phyloP scores from a whole-genome alignment of 2,888 invertebrate species.

The Hypena proboscidalis region DNA sequence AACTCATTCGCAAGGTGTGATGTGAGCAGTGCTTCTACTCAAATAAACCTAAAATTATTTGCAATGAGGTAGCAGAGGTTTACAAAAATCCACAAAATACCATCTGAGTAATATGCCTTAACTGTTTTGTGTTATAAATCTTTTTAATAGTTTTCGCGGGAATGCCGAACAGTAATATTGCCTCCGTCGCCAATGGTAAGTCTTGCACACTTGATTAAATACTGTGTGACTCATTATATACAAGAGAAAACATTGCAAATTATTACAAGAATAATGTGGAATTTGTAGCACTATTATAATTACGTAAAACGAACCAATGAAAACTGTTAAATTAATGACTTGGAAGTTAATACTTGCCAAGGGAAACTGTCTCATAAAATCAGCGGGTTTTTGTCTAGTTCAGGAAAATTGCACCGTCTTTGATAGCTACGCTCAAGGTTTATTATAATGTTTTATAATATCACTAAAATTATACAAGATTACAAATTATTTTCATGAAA shows the following conservation, averaged over 20 bases:
- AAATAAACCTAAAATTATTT: slow-evolving; percentile 53
- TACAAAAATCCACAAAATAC: slow-evolving; percentile 53
- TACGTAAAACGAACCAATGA: slow-evolving; percentile 5
- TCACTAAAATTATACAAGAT: neutral
- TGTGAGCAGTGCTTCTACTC: slow-evolving; percentile 60
- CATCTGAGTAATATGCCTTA: slow-evolving; percentile 79
- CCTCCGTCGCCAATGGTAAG: slow-evolving; percentile 78
- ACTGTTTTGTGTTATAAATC: slow-evolving; percentile 66
- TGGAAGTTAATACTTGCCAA: slow-evolving; percentile 13
- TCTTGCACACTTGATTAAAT: slow-evolving; percentile 58
- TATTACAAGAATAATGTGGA: slow-evolving; percentile 1
- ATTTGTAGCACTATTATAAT: neutral
- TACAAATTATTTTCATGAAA: neutral
- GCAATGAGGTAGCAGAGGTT: slow-evolving; percentile 78
- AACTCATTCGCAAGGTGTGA: slow-evolving; percentile 57
- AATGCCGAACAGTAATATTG: slow-evolving; percentile 79
- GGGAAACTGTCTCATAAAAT: slow-evolving; percentile 8
- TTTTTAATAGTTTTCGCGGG: slow-evolving; percentile 63
- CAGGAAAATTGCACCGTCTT: slow-evolving; percentile 4
- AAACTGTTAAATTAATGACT: slow-evolving; percentile 3
- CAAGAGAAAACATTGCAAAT: slow-evolving; percentile 20
- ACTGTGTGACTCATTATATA: slow-evolving; percentile 52
- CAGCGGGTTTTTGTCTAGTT: slow-evolving; percentile 10
- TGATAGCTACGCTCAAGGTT: slow-evolving; percentile 5
- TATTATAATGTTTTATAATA: slow-evolving; percentile 1